Evolutionary conservation across 2,113 vertebrate species (phyloP).

Genomic region (Chionomys nivalis): DNA sequence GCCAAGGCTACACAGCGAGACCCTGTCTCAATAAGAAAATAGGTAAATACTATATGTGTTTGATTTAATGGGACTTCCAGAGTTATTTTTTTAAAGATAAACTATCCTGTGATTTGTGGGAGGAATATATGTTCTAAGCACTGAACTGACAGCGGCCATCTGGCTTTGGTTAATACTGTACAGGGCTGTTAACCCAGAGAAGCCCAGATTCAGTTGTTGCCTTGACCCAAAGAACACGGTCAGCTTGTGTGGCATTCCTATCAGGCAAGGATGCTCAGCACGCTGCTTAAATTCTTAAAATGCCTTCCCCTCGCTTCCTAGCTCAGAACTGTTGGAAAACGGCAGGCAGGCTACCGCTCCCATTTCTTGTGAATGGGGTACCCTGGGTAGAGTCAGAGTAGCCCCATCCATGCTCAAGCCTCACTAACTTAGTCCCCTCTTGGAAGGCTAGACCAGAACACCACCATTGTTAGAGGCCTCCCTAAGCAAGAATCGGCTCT

Average conservation of each 20-base stretch:
- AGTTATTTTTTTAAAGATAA: slow-evolving; percentile 17
- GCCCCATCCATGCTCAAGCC: not conserved
- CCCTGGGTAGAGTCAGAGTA: not conserved
- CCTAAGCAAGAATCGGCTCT: slow-evolving; percentile 50
- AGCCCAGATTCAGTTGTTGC: slow-evolving; percentile 64
- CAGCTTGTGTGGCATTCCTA: slow-evolving; percentile 61
- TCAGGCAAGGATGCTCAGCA: not conserved
- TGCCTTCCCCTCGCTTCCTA: slow-evolving; percentile 64
- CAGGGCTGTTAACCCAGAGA: slow-evolving; percentile 62
- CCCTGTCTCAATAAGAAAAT: not conserved
- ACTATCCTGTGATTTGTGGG: slow-evolving; percentile 64
- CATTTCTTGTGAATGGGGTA: not conserved
- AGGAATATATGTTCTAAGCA: not conserved
- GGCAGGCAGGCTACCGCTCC: slow-evolving; percentile 23
- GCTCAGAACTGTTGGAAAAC: slow-evolving; percentile 62
- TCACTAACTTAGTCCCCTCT: not conserved
- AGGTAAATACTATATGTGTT: not conserved
- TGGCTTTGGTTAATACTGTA: slow-evolving; percentile 68
- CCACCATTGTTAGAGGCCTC: not conserved
- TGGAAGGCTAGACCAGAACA: not conserved
- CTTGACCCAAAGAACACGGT: slow-evolving; percentile 64
- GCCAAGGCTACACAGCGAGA: not conserved
- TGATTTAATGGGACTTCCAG: not conserved
- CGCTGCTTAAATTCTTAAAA: slow-evolving; percentile 60
- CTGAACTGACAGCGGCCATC: slow-evolving; percentile 57